A percentile compares a stretch with the other conserved stretches of the same genome.
These are phyloP conservation scores for Gila robusta DNA, from an alignment of 2,797 vertebrate species.

Conservation along the genomic window DNA sequence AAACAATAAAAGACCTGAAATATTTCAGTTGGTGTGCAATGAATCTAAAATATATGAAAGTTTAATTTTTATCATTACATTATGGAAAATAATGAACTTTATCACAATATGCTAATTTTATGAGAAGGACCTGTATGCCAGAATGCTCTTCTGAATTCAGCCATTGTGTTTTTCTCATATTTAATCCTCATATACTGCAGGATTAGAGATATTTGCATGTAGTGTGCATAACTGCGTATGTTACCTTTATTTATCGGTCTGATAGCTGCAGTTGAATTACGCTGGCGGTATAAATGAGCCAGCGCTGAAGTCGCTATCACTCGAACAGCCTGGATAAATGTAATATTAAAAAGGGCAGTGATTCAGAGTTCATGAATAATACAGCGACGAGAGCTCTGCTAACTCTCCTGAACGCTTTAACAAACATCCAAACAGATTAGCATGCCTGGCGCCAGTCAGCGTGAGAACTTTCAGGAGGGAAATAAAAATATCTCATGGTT, in stretches of 20 bases:
- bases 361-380: constrained; percentile 59
- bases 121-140: too few species aligned
- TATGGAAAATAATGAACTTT: too few species aligned
- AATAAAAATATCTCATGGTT: constrained; percentile 24
- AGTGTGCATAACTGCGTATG: background rate
- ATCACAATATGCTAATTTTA: too few species aligned
- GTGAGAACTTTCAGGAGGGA: constrained; percentile 33
- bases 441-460: constrained; percentile 26
- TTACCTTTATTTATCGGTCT: background rate
- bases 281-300: background rate
- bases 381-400: constrained; percentile 51
- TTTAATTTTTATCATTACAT: too few species aligned
- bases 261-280: background rate
- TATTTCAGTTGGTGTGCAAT: too few species aligned
- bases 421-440: constrained; percentile 47
- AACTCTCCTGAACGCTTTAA: constrained; percentile 53
- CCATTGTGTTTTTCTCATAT: background rate
- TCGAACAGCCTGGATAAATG: constrained; percentile 44
- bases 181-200: background rate
- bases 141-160: background rate
- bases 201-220: constrained; percentile 3
- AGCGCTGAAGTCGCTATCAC: background rate
- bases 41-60: too few species aligned
- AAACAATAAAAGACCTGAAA: too few species aligned
- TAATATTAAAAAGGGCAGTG: constrained; percentile 54